Conservation (phyloP, 2,888 invertebrate species). For the Pteria penguin region DNA sequence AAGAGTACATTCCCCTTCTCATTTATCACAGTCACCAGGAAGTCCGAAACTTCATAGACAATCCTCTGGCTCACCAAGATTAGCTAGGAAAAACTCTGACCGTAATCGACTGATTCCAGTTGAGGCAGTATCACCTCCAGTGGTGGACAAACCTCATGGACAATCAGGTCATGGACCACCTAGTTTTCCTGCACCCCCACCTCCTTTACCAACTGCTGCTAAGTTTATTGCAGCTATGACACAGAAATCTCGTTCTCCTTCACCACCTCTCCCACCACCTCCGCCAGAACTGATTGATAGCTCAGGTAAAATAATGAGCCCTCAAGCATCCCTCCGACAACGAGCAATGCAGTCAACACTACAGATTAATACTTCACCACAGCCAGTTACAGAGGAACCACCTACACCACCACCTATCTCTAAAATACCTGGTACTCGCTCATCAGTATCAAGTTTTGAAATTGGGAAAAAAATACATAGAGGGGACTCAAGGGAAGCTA, state of each 20-base stretch:
- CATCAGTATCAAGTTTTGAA: constrained; percentile 38
- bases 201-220: constrained; percentile 52
- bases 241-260: constrained; percentile 51
- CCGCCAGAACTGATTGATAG: constrained; percentile 49
- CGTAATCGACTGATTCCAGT: background rate
- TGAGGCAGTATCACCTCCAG: background rate
- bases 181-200: constrained; percentile 54
- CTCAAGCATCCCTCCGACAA: background rate
- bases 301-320: constrained; percentile 3
- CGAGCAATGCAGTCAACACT: background rate
- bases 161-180: constrained; percentile 38
- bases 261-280: constrained; percentile 66
- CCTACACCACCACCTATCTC: constrained; percentile 56
- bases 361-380: background rate
- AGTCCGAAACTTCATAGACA: constrained; percentile 2
- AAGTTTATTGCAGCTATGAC: constrained; percentile 48
- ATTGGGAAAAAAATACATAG: constrained; percentile 39
- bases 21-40: constrained; percentile 4
- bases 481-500: constrained; percentile 10
- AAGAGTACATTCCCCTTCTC: background rate
- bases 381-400: constrained; percentile 25
- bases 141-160: background rate
- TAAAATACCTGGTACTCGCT: constrained; percentile 44
- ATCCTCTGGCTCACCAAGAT: constrained; percentile 3
- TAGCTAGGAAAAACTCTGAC: background rate